Conservation (phyloP, 2,113 vertebrate species). For the Grammomys surdaster region DNA sequence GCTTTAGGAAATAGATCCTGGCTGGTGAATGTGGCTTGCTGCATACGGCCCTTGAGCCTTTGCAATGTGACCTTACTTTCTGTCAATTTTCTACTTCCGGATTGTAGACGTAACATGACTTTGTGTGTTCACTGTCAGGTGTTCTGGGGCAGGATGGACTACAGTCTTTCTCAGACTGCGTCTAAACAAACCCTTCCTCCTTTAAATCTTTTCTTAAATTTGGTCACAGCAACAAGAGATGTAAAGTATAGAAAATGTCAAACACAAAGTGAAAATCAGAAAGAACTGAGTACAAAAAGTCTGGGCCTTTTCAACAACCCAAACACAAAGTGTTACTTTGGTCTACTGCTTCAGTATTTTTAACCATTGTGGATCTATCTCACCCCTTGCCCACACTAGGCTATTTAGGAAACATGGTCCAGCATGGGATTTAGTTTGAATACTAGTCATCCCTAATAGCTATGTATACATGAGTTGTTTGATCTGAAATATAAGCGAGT, state of each 20-base stretch:
- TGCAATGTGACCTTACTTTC: not conserved
- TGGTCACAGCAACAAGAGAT: not conserved
- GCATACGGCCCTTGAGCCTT: not conserved
- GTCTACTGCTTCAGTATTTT: conserved; percentile 5
- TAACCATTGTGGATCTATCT: not conserved
- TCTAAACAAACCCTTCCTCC: not conserved
- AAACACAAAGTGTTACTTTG: not conserved
- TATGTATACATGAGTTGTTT: not conserved
- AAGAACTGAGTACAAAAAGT: not conserved
- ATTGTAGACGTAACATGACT: not conserved
- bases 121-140: not conserved
- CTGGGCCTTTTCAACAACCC: not conserved
- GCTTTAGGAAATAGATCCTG: too few species aligned
- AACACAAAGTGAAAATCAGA: not conserved
- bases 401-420: not conserved
- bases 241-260: not conserved
- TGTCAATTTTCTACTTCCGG: not conserved
- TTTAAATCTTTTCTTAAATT: not conserved
- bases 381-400: not conserved
- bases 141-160: not conserved
- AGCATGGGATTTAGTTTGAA: not conserved
- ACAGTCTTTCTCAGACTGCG: not conserved
- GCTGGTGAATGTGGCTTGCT: not conserved
- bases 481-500: not conserved
- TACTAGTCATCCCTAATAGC: not conserved